A percentile compares a stretch with the other conserved stretches of the same genome.
Conservation (phyloP, 2,888 invertebrate species). For the Stramonita haemastoma region DNA sequence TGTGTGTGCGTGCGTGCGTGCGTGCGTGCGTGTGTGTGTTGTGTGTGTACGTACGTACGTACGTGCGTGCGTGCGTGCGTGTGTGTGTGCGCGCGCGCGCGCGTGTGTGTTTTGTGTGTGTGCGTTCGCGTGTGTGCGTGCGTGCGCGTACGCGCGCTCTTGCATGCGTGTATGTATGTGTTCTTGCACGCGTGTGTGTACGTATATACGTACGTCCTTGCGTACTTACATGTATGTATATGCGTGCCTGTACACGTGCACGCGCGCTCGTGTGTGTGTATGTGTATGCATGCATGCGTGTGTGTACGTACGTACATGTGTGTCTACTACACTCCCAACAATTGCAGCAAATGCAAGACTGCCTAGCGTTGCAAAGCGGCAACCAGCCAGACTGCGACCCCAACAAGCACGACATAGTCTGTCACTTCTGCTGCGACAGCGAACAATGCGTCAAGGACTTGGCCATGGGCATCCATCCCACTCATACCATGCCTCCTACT, state of each 20-base stretch:
- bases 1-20: neutral
- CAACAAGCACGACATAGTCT: constrained; percentile 24
- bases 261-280: neutral
- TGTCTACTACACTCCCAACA: neutral
- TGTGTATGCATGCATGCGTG: neutral
- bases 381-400: constrained; percentile 15
- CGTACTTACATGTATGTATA: too few relatives aligned
- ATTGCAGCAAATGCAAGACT: neutral
- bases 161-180: neutral
- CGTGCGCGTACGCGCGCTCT: neutral
- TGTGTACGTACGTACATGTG: neutral
- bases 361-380: neutral
- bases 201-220: neutral
- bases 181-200: neutral
- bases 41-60: neutral
- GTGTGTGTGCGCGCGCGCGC: neutral
- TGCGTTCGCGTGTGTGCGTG: neutral
- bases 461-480: neutral
- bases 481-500: neutral
- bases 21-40: constrained; percentile 5
- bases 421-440: constrained; percentile 13
- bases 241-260: neutral
- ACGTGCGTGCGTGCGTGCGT: neutral
- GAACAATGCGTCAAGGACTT: constrained; percentile 11
- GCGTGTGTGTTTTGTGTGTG: neutral